These are phyloP conservation scores for Artibeus lituratus DNA, from an alignment of 2,797 vertebrate species.

Conservation along the genomic window DNA sequence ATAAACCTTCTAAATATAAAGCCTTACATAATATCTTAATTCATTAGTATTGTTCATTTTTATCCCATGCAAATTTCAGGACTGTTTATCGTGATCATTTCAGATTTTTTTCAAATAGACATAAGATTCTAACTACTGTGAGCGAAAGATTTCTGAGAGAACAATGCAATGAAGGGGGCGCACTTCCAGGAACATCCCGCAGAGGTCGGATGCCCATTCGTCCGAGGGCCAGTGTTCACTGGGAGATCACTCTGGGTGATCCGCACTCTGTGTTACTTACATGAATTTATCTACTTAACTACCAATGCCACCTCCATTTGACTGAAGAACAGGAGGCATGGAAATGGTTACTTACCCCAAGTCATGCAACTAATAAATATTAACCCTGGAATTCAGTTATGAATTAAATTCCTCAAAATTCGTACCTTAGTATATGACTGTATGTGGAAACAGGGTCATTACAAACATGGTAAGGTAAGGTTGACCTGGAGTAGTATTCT, in stretches of 20 bases:
- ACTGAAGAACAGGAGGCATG: neutral
- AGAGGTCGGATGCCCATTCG: neutral
- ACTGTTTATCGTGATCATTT: neutral
- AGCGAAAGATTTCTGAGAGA: conserved; percentile 73
- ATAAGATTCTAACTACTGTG: conserved; percentile 75
- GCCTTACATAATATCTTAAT: neutral
- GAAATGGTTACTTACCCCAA: neutral
- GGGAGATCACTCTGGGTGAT: neutral
- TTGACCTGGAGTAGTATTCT: neutral
- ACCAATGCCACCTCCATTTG: neutral
- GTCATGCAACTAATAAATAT: neutral
- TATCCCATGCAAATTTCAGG: neutral
- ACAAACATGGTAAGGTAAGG: neutral
- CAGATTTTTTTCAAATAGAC: neutral
- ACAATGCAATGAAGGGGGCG: conserved; percentile 31
- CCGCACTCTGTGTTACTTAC: neutral
- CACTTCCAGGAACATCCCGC: neutral
- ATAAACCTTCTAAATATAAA: neutral
- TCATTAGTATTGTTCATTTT: neutral
- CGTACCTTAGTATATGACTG: neutral
- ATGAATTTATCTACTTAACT: neutral
- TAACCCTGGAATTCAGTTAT: neutral
- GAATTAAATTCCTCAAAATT: neutral
- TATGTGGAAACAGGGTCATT: neutral
- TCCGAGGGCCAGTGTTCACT: neutral